Evolutionary conservation across 1,140 invertebrate genomes (phyloP), one percentile per base, ranked within the genome.

Genomic region (Halictus rubicundus): DNA sequence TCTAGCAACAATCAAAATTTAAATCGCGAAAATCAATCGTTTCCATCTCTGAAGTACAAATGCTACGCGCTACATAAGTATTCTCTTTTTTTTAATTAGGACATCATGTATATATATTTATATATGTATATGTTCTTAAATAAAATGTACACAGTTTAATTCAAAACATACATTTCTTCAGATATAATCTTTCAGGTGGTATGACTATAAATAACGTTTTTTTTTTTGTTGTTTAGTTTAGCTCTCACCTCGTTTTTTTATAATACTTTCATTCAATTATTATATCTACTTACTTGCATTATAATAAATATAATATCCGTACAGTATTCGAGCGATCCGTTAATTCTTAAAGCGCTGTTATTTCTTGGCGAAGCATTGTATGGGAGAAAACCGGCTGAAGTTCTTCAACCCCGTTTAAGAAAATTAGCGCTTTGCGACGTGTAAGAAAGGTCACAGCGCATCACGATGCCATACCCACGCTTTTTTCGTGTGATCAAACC

Each of bases 391-490:
- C 77, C 87, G 76, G 84, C 42, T 76, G 27, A 66, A 68, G 80
- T 59, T 88, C 39, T 89, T 86, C 61, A 65, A 72, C 84, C 71
- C 32, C 81, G 80, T 72, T 82, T 86, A 72, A 74, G 68, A 57
- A 64, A 85, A 59, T 70, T 54, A 85, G 63, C 84, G 76, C 71
- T 70, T 68, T 85, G 74, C 46, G 77, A 71, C 32, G 76, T 72
- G 64, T 77, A 87, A 39, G 12, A 84, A 85, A 82, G 84, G 91
- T 93, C 90, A 97, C 91, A 98, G 95, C 76, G 95, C 95, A 90
- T 98, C 97, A 83, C 96, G 95, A 92, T 98, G 97, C 95, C 96
- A 97, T 25, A 98, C 97, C 97, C 98, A 98, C 63, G 97, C 96
- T 89, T 97, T 97, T 90, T 97, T 97, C 70, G 96, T 97, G 88